These are phyloP conservation scores for Anolis carolinensis DNA, from an alignment of 2,113 vertebrate species.

Conservation along the genomic window DNA sequence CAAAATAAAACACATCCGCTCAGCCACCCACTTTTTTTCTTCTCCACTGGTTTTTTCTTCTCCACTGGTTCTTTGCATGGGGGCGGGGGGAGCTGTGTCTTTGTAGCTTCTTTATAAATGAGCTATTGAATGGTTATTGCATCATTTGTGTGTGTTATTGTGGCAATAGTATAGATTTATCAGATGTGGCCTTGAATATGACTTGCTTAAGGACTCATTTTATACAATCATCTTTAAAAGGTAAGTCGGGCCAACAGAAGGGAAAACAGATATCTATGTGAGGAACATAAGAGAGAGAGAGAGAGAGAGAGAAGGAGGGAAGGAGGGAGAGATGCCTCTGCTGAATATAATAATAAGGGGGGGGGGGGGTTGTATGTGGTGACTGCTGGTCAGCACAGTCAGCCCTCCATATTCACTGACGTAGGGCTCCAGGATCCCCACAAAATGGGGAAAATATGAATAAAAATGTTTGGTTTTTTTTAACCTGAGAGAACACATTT, in stretches of 20 bases:
- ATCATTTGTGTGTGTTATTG: conserved; percentile 42
- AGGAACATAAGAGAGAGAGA: background rate
- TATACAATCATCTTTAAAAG: fast-evolving
- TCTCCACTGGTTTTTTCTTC: conserved; percentile 24
- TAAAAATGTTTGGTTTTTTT: no score
- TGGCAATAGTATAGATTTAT: conserved; percentile 20
- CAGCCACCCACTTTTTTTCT: background rate
- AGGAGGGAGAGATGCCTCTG: no score
- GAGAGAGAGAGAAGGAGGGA: no score
- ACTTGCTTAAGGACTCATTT: background rate
- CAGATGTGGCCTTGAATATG: conserved; percentile 4
- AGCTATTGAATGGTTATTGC: conserved; percentile 36
- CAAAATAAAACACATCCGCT: conserved; percentile 9
- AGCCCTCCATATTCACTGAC: no score
- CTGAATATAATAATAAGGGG: no score
- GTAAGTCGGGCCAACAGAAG: background rate
- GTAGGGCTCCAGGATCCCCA: no score
- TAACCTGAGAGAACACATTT: no score
- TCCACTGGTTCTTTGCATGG: conserved; percentile 29
- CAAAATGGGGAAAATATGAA: no score
- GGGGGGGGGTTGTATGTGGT: no score
- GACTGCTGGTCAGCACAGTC: no score
- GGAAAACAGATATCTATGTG: background rate
- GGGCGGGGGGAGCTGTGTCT: conserved; percentile 44
- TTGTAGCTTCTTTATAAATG: conserved; percentile 51